Conservation (phyloP, 2,888 invertebrate species). For the Polyommatus iphigenia region DNA sequence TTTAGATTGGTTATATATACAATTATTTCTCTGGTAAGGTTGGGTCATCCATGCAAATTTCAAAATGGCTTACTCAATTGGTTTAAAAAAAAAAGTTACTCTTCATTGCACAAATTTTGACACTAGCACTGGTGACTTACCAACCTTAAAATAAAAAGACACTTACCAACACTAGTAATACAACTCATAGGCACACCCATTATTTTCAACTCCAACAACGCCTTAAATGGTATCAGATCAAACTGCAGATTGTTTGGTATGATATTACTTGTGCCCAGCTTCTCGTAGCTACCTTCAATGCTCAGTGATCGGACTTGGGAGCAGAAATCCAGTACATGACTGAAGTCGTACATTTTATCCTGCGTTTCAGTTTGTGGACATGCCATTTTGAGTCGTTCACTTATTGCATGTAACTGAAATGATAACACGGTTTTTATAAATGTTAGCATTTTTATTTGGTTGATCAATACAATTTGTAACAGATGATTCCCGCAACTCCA, state of each 20-base stretch:
- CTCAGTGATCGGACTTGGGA: constrained; percentile 85
- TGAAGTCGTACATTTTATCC: constrained; percentile 92
- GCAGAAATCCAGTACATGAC: constrained; percentile 94
- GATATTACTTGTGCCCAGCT: constrained; percentile 91
- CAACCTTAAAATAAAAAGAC: not conserved
- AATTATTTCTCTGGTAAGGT: no score
- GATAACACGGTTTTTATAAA: not conserved
- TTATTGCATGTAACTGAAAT: constrained; percentile 92
- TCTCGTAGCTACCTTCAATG: constrained; percentile 84
- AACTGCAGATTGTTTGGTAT: constrained; percentile 88
- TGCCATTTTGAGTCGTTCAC: constrained; percentile 91
- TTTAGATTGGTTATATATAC: not conserved
- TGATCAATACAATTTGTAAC: no score
- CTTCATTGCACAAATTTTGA: not conserved
- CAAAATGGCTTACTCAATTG: not conserved
- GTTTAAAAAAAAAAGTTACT: not conserved
- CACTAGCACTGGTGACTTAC: not conserved
- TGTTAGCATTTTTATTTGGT: no score
- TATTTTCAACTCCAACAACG: constrained; percentile 85
- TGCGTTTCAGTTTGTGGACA: constrained; percentile 89
- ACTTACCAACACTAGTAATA: constrained; percentile 82
- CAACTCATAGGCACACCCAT: constrained; percentile 84
- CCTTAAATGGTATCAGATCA: constrained; percentile 92
- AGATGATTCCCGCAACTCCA: no score
- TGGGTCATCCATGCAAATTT: not conserved